phyloP scores from a whole-genome alignment of 1,140 invertebrate species.

The Sweltsa coloradensis region DNA sequence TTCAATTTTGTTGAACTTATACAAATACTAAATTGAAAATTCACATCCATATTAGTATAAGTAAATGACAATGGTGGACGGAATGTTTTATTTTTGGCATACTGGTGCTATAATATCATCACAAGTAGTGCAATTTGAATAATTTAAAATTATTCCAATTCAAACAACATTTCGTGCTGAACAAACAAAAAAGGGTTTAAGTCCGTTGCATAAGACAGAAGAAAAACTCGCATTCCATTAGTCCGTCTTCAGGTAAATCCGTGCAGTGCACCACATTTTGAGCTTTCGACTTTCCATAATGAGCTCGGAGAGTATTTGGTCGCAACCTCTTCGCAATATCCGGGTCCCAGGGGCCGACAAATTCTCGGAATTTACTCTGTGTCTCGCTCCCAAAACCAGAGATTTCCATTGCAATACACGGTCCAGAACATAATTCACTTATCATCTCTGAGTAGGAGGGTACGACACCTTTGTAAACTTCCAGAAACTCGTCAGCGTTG shows the following conservation, averaged over 20 bases:
- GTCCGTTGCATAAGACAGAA: too few species aligned
- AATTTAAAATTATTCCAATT: too few species aligned
- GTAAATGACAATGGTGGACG: too few species aligned
- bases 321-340: constrained; percentile 73
- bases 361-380: constrained; percentile 63
- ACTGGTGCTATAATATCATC: too few species aligned
- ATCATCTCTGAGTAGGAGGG: constrained; percentile 79
- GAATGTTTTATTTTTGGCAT: too few species aligned
- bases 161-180: too few species aligned
- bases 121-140: too few species aligned
- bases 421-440: constrained; percentile 63
- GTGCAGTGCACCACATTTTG: constrained; percentile 88
- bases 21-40: too few species aligned
- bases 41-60: too few species aligned
- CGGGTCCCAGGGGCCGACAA: constrained; percentile 81
- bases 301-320: constrained; percentile 70
- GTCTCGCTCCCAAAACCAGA: constrained; percentile 45
- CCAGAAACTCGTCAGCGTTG: constrained; percentile 82
- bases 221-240: too few species aligned
- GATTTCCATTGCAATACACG: constrained; percentile 78
- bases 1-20: too few species aligned
- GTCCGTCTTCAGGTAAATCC: constrained; percentile 75
- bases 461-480: constrained; percentile 86
- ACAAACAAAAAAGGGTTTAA: too few species aligned
- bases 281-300: constrained; percentile 69